Evolutionary conservation across 1,140 invertebrate species (phyloP).

Genomic region (Sycophila sp.): DNA sequence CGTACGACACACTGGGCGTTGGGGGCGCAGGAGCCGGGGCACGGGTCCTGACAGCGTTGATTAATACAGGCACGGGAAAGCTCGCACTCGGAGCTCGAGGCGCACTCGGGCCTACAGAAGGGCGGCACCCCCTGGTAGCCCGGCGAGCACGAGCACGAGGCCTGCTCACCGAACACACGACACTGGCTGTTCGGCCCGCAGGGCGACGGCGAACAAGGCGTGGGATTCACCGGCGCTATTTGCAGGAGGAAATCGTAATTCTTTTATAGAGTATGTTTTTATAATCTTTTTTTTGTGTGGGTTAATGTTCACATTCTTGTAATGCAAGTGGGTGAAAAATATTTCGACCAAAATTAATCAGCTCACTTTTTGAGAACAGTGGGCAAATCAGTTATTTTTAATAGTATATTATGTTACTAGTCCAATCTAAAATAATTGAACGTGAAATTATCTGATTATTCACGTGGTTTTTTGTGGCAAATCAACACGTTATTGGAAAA

Average conservation of each 20-base stretch:
- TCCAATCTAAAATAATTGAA: no score
- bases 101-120: slow-evolving; percentile 79
- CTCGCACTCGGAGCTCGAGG: slow-evolving; percentile 81
- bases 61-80: slow-evolving; percentile 79
- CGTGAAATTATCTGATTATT: no score
- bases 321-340: no score
- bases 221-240: slow-evolving; percentile 29
- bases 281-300: no score
- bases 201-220: slow-evolving; percentile 72
- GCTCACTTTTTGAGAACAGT: no score
- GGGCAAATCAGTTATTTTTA: no score
- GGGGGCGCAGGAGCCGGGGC: slow-evolving; percentile 78
- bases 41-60: slow-evolving; percentile 82
- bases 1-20: slow-evolving; percentile 70
- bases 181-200: slow-evolving; percentile 83
- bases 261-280: not conserved
- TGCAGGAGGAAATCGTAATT: slow-evolving; percentile 46
- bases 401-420: no score
- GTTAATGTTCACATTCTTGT: no score
- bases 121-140: slow-evolving; percentile 78
- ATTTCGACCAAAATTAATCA: no score
- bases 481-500: no score
- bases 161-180: slow-evolving; percentile 71
- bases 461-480: no score
- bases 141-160: slow-evolving; percentile 74